Conservation (phyloP, 2,113 vertebrate species). For the Tragelaphus scriptus region DNA sequence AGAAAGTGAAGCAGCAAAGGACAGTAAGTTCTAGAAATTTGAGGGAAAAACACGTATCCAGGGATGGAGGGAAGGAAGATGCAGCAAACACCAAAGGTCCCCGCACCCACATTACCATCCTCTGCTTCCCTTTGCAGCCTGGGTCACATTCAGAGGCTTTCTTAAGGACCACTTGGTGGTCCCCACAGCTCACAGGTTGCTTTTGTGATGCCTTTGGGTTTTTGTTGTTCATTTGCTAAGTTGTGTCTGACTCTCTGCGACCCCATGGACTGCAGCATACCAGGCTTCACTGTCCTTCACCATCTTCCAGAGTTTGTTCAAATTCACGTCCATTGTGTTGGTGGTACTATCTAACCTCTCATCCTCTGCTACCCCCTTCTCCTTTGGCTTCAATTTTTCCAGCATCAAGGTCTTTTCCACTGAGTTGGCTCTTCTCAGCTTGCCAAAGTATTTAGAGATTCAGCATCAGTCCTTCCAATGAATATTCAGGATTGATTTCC, state of each 20-base stretch:
- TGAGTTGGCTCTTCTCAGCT: background rate
- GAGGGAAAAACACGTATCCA: background rate
- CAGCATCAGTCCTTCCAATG: background rate
- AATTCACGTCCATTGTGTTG: background rate
- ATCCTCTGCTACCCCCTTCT: background rate
- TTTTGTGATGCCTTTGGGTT: background rate
- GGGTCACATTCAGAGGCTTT: background rate
- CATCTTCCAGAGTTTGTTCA: background rate
- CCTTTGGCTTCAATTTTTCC: background rate
- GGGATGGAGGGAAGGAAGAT: background rate
- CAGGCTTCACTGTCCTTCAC: background rate
- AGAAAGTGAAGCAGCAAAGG: background rate
- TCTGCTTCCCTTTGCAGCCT: background rate
- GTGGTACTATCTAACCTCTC: background rate
- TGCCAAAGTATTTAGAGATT: background rate
- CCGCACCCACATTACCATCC: background rate
- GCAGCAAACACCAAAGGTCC: fast-evolving
- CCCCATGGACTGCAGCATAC: background rate
- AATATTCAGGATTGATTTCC: background rate
- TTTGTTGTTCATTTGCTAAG: background rate
- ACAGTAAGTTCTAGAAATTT: background rate
- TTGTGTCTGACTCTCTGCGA: background rate
- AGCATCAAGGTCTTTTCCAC: background rate
- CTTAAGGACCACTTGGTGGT: background rate
- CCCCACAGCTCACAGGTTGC: background rate